These are phyloP conservation scores for Hyperopisus bebe DNA, from an alignment of 2,113 vertebrate species.

Conservation along the genomic window DNA sequence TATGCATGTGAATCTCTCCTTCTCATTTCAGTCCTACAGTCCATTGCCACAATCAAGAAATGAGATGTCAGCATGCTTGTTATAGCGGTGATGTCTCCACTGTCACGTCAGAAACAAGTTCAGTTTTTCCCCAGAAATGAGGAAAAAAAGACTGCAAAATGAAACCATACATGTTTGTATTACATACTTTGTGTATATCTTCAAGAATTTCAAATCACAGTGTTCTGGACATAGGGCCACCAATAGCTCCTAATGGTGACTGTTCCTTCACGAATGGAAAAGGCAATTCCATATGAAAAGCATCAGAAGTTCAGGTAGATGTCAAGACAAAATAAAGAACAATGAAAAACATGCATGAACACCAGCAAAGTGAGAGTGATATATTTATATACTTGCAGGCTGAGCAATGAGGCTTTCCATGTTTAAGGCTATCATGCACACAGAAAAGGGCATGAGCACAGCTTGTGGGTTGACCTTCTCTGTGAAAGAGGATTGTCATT, in stretches of 20 bases:
- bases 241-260: not conserved
- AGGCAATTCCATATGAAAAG: not conserved
- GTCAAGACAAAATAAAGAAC: not conserved
- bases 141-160: not conserved
- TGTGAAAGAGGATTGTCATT: constrained; percentile 5
- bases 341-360: not conserved
- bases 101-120: not conserved
- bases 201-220: not conserved
- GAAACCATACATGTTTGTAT: not conserved
- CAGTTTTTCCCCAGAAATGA: not conserved
- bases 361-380: not conserved
- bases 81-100: not conserved
- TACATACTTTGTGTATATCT: not conserved
- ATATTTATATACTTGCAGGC: not conserved
- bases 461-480: not conserved
- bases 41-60: not conserved
- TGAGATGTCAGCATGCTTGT: not conserved
- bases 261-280: not conserved
- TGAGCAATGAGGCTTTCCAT: not conserved
- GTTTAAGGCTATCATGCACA: not conserved
- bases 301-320: not conserved
- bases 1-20: not conserved
- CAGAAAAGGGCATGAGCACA: not conserved
- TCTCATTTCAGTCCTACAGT: not conserved
- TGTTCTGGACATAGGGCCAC: not conserved